Conservation (phyloP, 2,797 vertebrate genomes). For the Odontamblyopus rebecca region DNA sequence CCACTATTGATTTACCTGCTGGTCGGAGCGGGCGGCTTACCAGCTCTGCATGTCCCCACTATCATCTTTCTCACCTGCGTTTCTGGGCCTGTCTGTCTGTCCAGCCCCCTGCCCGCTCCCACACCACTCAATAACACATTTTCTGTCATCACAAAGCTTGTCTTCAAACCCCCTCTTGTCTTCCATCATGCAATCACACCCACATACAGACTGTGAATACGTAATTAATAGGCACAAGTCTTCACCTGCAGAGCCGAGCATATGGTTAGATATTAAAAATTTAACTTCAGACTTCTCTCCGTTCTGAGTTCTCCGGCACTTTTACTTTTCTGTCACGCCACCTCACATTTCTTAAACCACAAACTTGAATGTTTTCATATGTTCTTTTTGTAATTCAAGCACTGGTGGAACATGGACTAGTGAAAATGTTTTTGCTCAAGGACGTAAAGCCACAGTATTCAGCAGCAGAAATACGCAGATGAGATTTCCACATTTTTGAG, state of each 20-base stretch:
- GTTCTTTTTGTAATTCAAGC: constrained; percentile 22
- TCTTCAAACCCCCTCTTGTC: constrained; percentile 4
- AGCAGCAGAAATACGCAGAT: constrained; percentile 27
- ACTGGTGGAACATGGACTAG: constrained; percentile 11
- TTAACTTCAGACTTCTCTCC: constrained; percentile 51
- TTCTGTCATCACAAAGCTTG: constrained; percentile 28
- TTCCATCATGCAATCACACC: constrained; percentile 35
- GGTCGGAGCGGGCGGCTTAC: constrained; percentile 46
- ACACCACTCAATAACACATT: constrained; percentile 26
- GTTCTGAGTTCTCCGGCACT: constrained; percentile 43
- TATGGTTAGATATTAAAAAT: constrained; percentile 73
- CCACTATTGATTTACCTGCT: constrained; percentile 59
- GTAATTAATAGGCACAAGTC: constrained; percentile 58
- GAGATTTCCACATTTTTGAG: constrained; percentile 46
- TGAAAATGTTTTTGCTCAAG: constrained; percentile 21
- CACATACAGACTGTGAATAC: constrained; percentile 43
- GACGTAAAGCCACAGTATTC: constrained; percentile 38
- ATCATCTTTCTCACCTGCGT: constrained; percentile 46
- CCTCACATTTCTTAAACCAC: constrained; percentile 7
- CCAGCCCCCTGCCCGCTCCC: constrained; percentile 19
- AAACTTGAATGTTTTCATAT: constrained; percentile 24
- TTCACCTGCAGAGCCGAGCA: constrained; percentile 68
- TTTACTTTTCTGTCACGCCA: constrained; percentile 7
- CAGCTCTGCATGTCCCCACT: constrained; percentile 44
- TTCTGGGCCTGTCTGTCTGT: constrained; percentile 31